Evolutionary conservation across 2,888 invertebrate species (phyloP), one percentile per base, ranked within the genome.

Genomic region (Nomada hirtipes): DNA sequence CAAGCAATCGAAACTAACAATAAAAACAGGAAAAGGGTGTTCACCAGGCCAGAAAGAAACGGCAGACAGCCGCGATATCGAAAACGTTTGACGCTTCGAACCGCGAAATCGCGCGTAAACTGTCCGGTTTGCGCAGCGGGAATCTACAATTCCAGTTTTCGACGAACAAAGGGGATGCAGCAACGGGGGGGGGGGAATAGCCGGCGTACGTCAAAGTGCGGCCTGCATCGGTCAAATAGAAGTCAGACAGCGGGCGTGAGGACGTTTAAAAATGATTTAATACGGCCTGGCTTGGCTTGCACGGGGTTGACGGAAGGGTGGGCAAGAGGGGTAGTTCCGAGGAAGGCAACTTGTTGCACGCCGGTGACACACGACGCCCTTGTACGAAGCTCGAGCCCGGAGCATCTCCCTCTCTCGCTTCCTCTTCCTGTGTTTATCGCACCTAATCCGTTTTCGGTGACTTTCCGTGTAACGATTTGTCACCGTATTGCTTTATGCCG

Each of bases 261-360:
- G 85, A 89, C 88, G 87, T 90, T 90, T 89, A 90, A 90, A 91
- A 91, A 91, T 91, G 91, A 91, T 91, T 91, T 89, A 91, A 90
- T 91, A 87, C 83, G 52, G 78, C 84, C 79, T 84, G 80, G 86
- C 79, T 86, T 70, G 84, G 81, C 85, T 84, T 83, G 71, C 71
- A 63, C 26, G 18, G 82, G 74, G 82, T 57, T 64, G 82, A 69
- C 59, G 76, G 65, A 76, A 71, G 67, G 65, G 76, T 73, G 76
- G 79, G 57, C 47, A 36, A 55, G 57, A 61, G 80, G 83, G 76
- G 75, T 70, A 77, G 78, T 81, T 74, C 76, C 77, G 83, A 79
- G 86, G 90, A 86, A 86, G 86, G 91, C 92, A 93, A 93, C 93
- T 93, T 93, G 93, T 93, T 93, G 93, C 93, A 90, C 82, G 87